These are phyloP conservation scores for Malurus alboscapulatus DNA, from an alignment of 2,113 vertebrate genomes.

Conservation along the genomic window DNA sequence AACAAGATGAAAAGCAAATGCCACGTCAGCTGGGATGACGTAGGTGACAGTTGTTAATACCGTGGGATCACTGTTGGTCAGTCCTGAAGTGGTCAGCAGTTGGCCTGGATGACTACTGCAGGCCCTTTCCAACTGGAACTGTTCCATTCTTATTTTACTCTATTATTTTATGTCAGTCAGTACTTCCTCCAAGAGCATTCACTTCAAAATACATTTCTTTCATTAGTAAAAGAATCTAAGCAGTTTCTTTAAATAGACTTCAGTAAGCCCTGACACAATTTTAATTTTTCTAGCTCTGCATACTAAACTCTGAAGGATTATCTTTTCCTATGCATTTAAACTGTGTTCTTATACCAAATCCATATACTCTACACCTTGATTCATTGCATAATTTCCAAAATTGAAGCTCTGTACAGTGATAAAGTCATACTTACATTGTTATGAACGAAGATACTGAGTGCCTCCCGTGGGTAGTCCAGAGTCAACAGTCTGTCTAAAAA, in stretches of 20 bases:
- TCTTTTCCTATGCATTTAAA: neutral
- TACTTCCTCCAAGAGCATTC: neutral
- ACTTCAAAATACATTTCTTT: neutral
- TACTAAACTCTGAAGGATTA: neutral
- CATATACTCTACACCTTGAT: neutral
- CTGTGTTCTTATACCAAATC: neutral
- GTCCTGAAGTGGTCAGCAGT: neutral
- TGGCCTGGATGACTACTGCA: neutral
- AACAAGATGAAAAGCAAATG: neutral
- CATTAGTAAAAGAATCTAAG: neutral
- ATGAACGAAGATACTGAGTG: slow-evolving; percentile 90
- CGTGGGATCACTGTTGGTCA: neutral
- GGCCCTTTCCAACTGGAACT: neutral
- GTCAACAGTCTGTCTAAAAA: slow-evolving; percentile 86
- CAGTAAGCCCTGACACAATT: neutral
- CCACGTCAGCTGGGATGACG: neutral
- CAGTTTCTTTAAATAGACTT: neutral
- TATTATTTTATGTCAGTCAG: neutral
- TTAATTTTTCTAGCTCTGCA: neutral
- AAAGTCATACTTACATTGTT: slow-evolving; percentile 86
- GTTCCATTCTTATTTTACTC: neutral
- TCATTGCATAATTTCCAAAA: neutral
- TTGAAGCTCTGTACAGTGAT: neutral
- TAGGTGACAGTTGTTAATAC: neutral
- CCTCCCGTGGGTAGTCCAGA: slow-evolving; percentile 90